Base-by-base conservation (phyloP, 1,140 invertebrate species). In the Trypoxylus dichotomus region DNA sequence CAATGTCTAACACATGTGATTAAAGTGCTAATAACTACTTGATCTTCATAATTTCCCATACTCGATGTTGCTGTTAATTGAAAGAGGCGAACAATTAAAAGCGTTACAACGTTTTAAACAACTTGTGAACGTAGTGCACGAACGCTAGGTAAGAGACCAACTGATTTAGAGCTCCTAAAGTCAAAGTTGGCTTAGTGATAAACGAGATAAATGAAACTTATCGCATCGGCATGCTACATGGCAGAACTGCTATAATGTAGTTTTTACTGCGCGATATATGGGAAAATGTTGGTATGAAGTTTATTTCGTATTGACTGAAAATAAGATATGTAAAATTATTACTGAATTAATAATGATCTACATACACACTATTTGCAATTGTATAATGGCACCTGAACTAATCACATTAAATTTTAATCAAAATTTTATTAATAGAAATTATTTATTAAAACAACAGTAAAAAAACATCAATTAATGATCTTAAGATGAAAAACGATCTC, bases 1-100 rank as follows among this genome's bases (percentile, higher is more conserved):
- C 25, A 27, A 24, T 24, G n/a, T 19, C 21, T 24, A 8, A 68
- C 13, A 68, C 60, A 29, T 68, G 24, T 25, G 60, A 68, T 29
- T 68, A 68, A 68, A 68, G 60, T 29, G 60, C 60, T 68, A 68
- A 68, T 68, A 68, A 29, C 60, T 54, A 7, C 19, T 19, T 54
- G 19, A 54, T 54, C 19, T n/a, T 54, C 15, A 54, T 7, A 54
- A n/a, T 54, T 54, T n/a, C 47, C 47, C 47, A 54, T 19, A n/a
- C 13, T n/a, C 15, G 47, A 54, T 54, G 47, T 54, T 54, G 1
- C 10, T 37, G 5, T 54, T 19, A 54, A 54, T 54, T 54, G 13
- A 19, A 19, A n/a, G 1, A 54, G 19, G 15, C 6, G 15, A 3
- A 7, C 47, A 54, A 6, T 54, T 54, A 54, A 19, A 54, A 54